A percentile compares a stretch with the other conserved stretches of the same genome.
These are phyloP conservation scores for Agonopterix heracliana DNA, from an alignment of 2,888 invertebrate species.

Conservation along the genomic window DNA sequence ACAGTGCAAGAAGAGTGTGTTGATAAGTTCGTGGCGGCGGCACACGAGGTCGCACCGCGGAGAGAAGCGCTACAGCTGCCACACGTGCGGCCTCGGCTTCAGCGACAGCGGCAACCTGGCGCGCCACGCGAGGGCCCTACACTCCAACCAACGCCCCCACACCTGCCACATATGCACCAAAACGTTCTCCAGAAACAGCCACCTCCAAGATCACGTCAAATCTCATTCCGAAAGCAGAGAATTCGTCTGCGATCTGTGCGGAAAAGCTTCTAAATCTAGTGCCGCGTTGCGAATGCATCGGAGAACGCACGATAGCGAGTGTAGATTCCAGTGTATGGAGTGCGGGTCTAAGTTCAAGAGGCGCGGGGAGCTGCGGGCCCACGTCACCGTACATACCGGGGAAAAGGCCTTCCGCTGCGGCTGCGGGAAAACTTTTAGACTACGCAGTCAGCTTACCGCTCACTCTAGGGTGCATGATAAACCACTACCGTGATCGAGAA, in stretches of 20 bases:
- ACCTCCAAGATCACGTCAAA: constrained; percentile 66
- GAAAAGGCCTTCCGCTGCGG: constrained; percentile 69
- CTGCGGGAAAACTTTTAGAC: constrained; percentile 70
- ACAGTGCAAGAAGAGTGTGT: constrained; percentile 46
- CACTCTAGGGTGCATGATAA: constrained; percentile 21
- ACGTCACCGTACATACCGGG: constrained; percentile 73
- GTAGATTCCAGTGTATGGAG: constrained; percentile 52
- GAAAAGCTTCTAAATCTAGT: constrained; percentile 66
- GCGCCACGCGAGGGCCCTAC: constrained; percentile 68
- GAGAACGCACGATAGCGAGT: constrained; percentile 45
- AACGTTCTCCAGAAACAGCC: constrained; percentile 62
- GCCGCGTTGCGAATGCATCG: constrained; percentile 71
- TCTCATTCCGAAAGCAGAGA: constrained; percentile 60
- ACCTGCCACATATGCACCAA: constrained; percentile 62
- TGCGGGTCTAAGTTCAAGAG: constrained; percentile 76
- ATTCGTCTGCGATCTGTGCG: constrained; percentile 73
- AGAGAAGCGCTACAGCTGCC: constrained; percentile 61
- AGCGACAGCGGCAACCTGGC: constrained; percentile 63
- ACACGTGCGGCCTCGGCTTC: constrained; percentile 71
- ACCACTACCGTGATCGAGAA: neutral
- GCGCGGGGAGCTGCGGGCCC: constrained; percentile 68
- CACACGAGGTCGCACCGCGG: constrained; percentile 63
- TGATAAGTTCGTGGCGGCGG: constrained; percentile 47
- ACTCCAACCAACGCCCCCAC: constrained; percentile 62
- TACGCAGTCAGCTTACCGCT: constrained; percentile 40